A percentile compares a stretch with the other conserved stretches of the same genome.
Evolutionary conservation across 2,797 vertebrate species (phyloP).

Genomic region (Florisuga fusca): DNA sequence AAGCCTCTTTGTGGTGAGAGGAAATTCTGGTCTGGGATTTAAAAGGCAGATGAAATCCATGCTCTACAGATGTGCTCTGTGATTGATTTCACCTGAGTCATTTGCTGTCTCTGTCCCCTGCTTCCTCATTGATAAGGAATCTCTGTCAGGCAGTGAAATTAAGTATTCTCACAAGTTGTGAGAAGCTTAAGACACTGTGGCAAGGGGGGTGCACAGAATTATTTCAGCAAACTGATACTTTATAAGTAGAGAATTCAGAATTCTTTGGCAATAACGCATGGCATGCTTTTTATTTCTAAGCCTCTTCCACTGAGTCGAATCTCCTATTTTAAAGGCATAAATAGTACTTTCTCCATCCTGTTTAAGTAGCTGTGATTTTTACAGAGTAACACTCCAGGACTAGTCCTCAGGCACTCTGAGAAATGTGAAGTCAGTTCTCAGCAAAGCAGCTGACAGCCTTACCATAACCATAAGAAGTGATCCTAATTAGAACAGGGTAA

Average conservation of each 20-base stretch:
- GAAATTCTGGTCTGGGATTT: neutral
- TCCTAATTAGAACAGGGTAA: neutral
- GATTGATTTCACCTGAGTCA: accelerated
- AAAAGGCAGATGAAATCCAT: neutral
- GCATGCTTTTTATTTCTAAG: neutral
- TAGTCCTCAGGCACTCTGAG: neutral
- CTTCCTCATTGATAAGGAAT: neutral
- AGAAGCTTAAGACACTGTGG: neutral
- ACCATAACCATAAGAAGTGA: neutral
- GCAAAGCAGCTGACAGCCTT: neutral
- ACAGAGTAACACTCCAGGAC: neutral
- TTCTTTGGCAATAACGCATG: accelerated
- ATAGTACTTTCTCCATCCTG: neutral
- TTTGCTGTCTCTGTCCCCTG: neutral
- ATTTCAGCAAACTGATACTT: neutral
- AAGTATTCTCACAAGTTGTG: neutral
- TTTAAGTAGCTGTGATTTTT: neutral
- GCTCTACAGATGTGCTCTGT: neutral
- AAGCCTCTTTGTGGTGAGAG: neutral
- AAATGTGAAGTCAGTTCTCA: neutral
- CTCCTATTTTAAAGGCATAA: neutral
- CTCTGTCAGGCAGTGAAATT: neutral
- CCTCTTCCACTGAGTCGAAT: neutral
- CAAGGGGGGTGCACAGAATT: neutral
- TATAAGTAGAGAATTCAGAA: neutral